Conservation (phyloP, 2,888 invertebrate species). For the Frankliniella intonsa region DNA sequence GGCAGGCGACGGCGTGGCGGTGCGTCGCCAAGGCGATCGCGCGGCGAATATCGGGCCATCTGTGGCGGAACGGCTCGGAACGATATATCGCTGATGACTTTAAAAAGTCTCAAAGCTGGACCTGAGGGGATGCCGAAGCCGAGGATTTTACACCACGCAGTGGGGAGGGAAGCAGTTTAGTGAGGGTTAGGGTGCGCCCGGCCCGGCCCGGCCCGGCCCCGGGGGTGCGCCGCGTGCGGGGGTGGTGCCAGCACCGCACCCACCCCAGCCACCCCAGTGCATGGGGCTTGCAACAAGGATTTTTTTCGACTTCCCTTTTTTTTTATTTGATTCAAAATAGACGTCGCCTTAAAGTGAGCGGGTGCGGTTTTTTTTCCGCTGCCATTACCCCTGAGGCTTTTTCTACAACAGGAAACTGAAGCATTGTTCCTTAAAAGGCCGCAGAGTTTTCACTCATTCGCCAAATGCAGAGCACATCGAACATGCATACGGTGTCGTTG, state of each 20-base stretch:
- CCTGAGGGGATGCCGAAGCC: constrained; percentile 18
- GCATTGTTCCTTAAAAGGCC: constrained; percentile 20
- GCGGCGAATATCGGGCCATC: not conserved
- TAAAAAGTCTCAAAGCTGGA: constrained; percentile 2
- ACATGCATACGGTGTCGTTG: no score
- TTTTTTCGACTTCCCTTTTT: not conserved
- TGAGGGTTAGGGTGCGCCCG: not conserved
- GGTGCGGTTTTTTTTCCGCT: not conserved
- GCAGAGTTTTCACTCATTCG: not conserved
- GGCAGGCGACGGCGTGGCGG: not conserved
- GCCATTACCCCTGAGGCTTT: not conserved
- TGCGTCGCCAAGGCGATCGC: not conserved
- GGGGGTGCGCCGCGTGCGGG: not conserved
- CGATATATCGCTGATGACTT: constrained; percentile 25
- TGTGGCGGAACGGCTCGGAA: not conserved
- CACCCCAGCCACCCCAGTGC: not conserved
- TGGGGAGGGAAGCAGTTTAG: not conserved
- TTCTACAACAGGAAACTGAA: not conserved
- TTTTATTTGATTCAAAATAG: constrained; percentile 14
- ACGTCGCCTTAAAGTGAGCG: constrained; percentile 18
- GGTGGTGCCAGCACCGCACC: not conserved
- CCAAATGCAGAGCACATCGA: no score
- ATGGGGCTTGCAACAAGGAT: not conserved
- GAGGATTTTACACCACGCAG: not conserved
- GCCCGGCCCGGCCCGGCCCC: not conserved